Conservation (phyloP, 2,113 vertebrate genomes). For the Leptocoma aspasia region DNA sequence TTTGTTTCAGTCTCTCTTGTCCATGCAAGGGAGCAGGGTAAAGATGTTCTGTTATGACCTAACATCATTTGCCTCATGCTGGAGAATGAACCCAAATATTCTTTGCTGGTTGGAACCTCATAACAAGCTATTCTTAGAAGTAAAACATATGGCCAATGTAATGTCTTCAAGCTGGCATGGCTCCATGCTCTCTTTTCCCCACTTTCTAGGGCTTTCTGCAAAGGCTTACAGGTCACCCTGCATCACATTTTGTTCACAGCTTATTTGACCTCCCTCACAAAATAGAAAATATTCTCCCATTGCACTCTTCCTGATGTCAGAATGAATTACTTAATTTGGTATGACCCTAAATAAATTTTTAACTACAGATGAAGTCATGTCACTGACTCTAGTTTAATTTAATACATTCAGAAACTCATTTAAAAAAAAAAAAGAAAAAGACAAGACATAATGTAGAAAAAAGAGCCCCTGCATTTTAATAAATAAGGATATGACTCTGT, state of each 20-base stretch:
- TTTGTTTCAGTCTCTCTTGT: not conserved
- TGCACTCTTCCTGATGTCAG: not conserved
- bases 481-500: not conserved
- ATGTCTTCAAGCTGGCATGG: not conserved
- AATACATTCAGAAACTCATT: not conserved
- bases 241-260: not conserved
- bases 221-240: not conserved
- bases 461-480: not conserved
- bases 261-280: not conserved
- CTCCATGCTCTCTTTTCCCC: not conserved
- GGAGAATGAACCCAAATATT: not conserved
- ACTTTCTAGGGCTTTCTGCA: not conserved
- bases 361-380: not conserved
- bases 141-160: not conserved
- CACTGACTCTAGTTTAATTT: not conserved
- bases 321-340: not conserved
- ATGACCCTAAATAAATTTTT: not conserved
- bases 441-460: accelerated
- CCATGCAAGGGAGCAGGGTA: not conserved
- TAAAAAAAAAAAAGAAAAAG: not conserved
- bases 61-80: not conserved
- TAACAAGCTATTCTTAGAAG: not conserved
- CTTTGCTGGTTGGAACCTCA: not conserved
- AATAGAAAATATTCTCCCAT: not conserved
- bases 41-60: not conserved